These are phyloP conservation scores for Cyclina sinensis DNA, from an alignment of 1,140 invertebrate genomes.

Conservation along the genomic window DNA sequence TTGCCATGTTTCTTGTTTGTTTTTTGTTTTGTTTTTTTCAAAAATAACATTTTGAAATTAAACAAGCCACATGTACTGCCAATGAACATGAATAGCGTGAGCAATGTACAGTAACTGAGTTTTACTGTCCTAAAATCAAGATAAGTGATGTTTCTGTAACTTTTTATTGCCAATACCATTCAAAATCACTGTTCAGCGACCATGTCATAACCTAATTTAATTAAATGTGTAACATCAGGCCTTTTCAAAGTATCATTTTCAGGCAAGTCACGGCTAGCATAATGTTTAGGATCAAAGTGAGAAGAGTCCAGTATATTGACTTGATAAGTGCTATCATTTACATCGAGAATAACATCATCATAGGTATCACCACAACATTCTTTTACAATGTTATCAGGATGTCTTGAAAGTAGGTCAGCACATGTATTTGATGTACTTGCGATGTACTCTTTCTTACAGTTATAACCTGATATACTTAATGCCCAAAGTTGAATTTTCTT, in stretches of 20 bases:
- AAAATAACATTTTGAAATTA: no score
- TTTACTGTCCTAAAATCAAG: constrained; percentile 45
- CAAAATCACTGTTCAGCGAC: constrained; percentile 55
- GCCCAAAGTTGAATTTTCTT: no score
- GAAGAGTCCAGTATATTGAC: constrained; percentile 62
- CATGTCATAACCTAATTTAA: constrained; percentile 9
- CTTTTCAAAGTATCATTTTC: neutral
- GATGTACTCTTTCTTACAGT: constrained; percentile 65
- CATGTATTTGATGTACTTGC: constrained; percentile 47
- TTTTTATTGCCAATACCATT: constrained; percentile 24
- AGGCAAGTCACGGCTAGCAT: neutral
- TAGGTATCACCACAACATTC: no score
- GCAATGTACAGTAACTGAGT: constrained; percentile 45
- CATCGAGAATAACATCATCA: constrained; percentile 27
- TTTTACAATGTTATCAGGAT: neutral
- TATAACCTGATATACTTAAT: no score
- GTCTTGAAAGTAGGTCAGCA: constrained; percentile 71
- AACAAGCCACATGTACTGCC: no score
- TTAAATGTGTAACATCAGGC: neutral
- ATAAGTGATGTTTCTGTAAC: constrained; percentile 6
- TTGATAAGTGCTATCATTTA: constrained; percentile 54
- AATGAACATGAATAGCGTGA: constrained; percentile 47
- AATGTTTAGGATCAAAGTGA: constrained; percentile 62
- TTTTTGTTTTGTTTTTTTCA: no score
- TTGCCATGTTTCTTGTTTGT: no score